These are phyloP conservation scores for Apteryx mantelli DNA, from an alignment of 2,113 vertebrate species.

Conservation along the genomic window DNA sequence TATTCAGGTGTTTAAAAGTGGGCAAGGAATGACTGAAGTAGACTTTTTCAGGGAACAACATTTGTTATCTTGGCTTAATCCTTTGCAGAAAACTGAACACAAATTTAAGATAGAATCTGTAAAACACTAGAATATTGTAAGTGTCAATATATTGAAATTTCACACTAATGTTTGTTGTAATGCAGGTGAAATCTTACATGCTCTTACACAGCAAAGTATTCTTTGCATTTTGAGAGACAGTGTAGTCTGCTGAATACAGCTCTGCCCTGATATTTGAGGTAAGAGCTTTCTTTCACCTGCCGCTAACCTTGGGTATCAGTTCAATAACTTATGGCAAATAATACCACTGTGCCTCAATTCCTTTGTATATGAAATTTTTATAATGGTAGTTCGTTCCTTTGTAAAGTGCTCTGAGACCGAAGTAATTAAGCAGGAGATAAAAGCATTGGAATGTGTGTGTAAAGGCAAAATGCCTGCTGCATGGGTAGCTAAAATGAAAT, in stretches of 20 bases:
- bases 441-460: not conserved
- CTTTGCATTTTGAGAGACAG: not conserved
- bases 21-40: not conserved
- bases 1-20: not conserved
- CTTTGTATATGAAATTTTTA: not conserved
- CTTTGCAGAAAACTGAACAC: not conserved
- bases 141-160: not conserved
- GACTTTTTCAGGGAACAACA: not conserved
- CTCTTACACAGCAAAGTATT: not conserved
- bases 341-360: not conserved
- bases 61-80: not conserved
- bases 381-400: slow-evolving; percentile 19
- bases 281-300: not conserved
- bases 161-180: not conserved
- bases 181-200: not conserved
- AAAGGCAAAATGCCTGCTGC: not conserved
- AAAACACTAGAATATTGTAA: not conserved
- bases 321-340: slow-evolving; percentile 12
- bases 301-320: slow-evolving; percentile 27
- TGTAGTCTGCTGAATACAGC: not conserved
- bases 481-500: slow-evolving; percentile 33
- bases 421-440: slow-evolving; percentile 53
- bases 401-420: slow-evolving; percentile 12
- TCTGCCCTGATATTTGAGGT: not conserved
- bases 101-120: not conserved